Evolutionary conservation across 2,888 invertebrate genomes (phyloP).

Genomic region (Hirtodrosophila duncani): DNA sequence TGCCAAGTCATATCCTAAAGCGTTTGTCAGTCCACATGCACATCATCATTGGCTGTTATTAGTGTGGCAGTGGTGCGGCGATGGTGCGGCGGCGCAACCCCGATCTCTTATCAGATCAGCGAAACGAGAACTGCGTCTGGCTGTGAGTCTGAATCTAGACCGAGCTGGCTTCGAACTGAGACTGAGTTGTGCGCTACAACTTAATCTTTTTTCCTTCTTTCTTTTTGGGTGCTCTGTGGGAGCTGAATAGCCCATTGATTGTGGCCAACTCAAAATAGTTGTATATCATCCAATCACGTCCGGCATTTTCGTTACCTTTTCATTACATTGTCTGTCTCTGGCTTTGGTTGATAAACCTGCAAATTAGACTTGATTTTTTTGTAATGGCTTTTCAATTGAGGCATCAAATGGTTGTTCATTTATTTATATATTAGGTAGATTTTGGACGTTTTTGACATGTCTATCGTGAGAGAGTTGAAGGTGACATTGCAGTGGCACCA

Average conservation of each 20-base stretch:
- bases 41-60: constrained; percentile 63
- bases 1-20: constrained; percentile 74
- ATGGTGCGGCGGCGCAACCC: too few relatives aligned
- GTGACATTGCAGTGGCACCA: too few relatives aligned
- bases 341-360: constrained; percentile 28
- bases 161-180: constrained; percentile 10
- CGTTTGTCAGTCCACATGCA: constrained; percentile 31
- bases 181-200: constrained; percentile 39
- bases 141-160: constrained; percentile 7
- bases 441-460: constrained; percentile 41
- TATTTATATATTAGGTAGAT: constrained; percentile 48
- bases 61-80: constrained; percentile 35
- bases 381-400: constrained; percentile 64
- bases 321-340: constrained; percentile 28
- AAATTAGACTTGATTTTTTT: constrained; percentile 53
- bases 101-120: constrained; percentile 63
- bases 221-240: constrained; percentile 32
- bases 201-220: constrained; percentile 44
- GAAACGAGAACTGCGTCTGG: background rate
- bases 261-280: constrained; percentile 55
- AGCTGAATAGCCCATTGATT: constrained; percentile 68
- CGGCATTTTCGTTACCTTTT: constrained; percentile 63
- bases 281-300: constrained; percentile 72
- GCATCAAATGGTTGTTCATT: constrained; percentile 32
- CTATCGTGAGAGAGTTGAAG: constrained; percentile 45